Evolutionary conservation across 1,140 invertebrate species (phyloP), one percentile per base, ranked within the genome.

Genomic region (Alviniconcha marisindica): DNA sequence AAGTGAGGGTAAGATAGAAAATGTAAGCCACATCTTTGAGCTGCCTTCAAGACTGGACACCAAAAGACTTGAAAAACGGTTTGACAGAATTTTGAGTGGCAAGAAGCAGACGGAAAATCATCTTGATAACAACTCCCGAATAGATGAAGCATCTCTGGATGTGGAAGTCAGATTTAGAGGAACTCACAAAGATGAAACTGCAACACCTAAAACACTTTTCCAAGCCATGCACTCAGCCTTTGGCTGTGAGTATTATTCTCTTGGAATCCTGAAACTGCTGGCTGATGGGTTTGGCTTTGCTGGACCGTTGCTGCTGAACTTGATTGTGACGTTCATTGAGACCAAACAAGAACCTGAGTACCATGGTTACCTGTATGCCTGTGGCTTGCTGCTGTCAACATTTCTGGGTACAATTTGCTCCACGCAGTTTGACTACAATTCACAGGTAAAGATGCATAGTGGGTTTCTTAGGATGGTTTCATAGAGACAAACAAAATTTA

Each of bases 381-480:
- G 93, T 38, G 95, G 95, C 0, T 94, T 99, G 74, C 90, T 94
- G 82, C 10, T 92, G 40, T 83, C 91, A 1, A 92, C 94, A 10
- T 91, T 95, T 31, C 78, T 93, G 94, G 95, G 94, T 80, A 95
- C 98, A 0, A 93, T 99, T 56, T 96, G 96, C 87, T 96, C 95
- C 87, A 95, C 96, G 2, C 98, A 99, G 91, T 99, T 98, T 93
- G 97, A 96, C 90, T 99, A 98, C 92, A 96, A 96, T 78, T 96
- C 99, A 94, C 95, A 96, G 0, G 94, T 97, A 87, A 95, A n/a
- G n/a, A n/a, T n/a, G n/a, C n/a, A n/a, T n/a, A n/a, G n/a, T 99
- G 51, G 10, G n/a, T n/a, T n/a, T n/a, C n/a, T n/a, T n/a, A n/a
- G n/a, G n/a, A n/a, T n/a, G n/a, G n/a, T n/a, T n/a, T n/a, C n/a